Evolutionary conservation across 1,140 invertebrate species (phyloP), one percentile per base, ranked within the genome.

Genomic region (Manduca sexta): DNA sequence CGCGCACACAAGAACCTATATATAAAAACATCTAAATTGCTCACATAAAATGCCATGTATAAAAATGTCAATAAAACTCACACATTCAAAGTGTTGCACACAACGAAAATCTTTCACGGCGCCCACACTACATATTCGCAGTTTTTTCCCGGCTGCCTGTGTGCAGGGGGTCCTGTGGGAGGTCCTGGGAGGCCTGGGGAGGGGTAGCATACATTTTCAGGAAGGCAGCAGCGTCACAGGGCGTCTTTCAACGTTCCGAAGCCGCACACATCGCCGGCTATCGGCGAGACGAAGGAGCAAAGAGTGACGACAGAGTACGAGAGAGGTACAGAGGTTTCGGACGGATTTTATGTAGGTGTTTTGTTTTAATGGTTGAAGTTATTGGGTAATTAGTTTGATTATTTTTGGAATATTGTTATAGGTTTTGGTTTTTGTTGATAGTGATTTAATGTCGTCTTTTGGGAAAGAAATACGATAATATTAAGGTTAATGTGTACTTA

Each of bases 231-330:
- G 58, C 77, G 76, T 78, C 76, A 80, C 74, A 79, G 64, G 73
- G 73, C 79, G 75, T 84, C 80, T 84, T 84, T 84, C 80, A 82
- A 73, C 67, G 74, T 71, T 65, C 63, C 74, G 60, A 71, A 69
- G 74, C 57, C 67, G 74, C 80, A 80, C 80, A 84, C 80, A 84
- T 79, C 60, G 67, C 58, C 60, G 69, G 71, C 65, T 75, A 84
- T 84, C 71, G 80, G 78, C 68, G 80, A 82, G 74, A 69, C 80
- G 80, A 80, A 81, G 78, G 67, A 80, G 75, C 69, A 72, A 77
- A 81, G 74, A 77, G 69, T 71, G 55, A 21, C 11, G 42, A 46
- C 43, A 80, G 76, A 53, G 52, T 66, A 77, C 12, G 43, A 17
- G 4, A 5, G 7, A 5, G 21, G 4, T 26, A 26, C 21, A 26